phyloP scores from a whole-genome alignment of 2,888 invertebrate species.

The Rhaphigaster nebulosa region DNA sequence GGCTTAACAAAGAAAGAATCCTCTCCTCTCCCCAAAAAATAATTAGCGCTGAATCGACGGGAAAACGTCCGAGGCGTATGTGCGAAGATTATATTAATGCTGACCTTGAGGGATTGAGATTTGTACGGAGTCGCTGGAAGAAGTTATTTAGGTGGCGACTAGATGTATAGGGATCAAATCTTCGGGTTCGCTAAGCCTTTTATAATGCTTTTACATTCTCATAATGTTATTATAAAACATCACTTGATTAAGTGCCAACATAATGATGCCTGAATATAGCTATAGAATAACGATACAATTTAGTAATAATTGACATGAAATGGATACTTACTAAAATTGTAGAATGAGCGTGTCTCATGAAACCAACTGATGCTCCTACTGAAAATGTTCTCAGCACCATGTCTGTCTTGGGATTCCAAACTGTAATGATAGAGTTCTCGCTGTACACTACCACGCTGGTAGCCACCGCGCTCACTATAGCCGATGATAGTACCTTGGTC shows the following conservation, averaged over 20 bases:
- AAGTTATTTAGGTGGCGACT: too few relatives aligned
- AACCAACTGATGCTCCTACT: constrained; percentile 42
- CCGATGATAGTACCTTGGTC: neutral
- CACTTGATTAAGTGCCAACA: neutral
- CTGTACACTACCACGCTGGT: constrained; percentile 26
- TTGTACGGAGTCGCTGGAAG: too few relatives aligned
- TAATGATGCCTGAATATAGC: neutral
- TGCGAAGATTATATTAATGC: too few relatives aligned
- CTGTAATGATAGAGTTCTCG: constrained; percentile 53
- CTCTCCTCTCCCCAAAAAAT: too few relatives aligned
- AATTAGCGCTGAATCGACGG: too few relatives aligned
- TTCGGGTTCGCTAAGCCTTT: too few relatives aligned
- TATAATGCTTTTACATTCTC: too few relatives aligned
- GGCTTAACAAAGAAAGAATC: too few relatives aligned
- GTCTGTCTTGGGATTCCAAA: constrained; percentile 58
- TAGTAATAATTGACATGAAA: neutral
- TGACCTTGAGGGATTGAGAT: too few relatives aligned
- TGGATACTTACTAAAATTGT: constrained; percentile 40
- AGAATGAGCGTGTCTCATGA: constrained; percentile 57
- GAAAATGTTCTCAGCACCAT: constrained; percentile 45
- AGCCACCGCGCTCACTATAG: constrained; percentile 14
- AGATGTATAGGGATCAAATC: too few relatives aligned
- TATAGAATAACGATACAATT: neutral
- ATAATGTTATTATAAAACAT: too few relatives aligned
- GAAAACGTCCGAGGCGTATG: too few relatives aligned